These are phyloP conservation scores for Eulacestoma nigropectus DNA, from an alignment of 2,113 vertebrate genomes.

Conservation along the genomic window DNA sequence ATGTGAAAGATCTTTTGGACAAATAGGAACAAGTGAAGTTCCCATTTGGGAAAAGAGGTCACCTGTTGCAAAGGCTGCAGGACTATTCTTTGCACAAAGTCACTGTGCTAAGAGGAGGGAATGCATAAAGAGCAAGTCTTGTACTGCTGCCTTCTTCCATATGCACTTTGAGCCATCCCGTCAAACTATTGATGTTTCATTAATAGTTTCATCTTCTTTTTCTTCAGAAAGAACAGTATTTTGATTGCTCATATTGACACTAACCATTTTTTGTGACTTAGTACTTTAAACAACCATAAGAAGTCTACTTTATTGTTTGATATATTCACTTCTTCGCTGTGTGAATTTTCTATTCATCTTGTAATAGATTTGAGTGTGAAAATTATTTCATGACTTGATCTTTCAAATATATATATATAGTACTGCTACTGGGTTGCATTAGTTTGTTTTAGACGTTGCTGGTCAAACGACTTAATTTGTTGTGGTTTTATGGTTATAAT, in stretches of 20 bases:
- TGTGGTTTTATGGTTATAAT: not conserved
- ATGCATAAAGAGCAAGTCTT: not conserved
- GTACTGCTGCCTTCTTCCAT: not conserved
- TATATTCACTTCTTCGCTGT: not conserved
- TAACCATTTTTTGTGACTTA: not conserved
- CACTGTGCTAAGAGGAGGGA: not conserved
- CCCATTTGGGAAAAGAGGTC: not conserved
- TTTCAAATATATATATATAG: not conserved
- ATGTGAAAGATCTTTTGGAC: not conserved
- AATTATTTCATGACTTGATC: not conserved
- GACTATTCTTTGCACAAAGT: not conserved
- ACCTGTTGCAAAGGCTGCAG: not conserved
- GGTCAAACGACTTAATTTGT: not conserved
- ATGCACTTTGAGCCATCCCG: constrained; percentile 8
- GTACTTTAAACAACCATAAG: not conserved
- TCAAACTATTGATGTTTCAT: not conserved
- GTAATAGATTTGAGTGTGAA: not conserved
- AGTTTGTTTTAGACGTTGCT: not conserved
- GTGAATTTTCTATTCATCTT: not conserved
- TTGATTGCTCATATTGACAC: not conserved
- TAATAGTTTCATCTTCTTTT: not conserved
- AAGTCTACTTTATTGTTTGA: not conserved
- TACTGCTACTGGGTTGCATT: not conserved
- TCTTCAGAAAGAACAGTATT: not conserved
- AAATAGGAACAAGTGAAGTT: not conserved